A percentile compares a stretch with the other conserved stretches of the same genome.
phyloP scores from a whole-genome alignment of 2,113 vertebrate genomes.

The Gymnorhina tibicen region DNA sequence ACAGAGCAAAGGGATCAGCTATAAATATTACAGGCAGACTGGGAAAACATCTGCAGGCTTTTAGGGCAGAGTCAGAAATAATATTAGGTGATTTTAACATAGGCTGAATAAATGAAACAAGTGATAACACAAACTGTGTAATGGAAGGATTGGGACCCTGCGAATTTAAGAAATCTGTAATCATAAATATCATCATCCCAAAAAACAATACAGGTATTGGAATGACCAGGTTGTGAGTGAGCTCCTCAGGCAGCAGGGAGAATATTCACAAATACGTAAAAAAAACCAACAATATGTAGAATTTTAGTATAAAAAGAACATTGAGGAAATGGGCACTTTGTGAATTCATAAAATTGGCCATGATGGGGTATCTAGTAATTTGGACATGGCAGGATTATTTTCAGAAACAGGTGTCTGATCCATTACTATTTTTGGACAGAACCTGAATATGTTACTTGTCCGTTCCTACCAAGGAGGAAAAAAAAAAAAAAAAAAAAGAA shows the following conservation, averaged over 20 bases:
- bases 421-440: not conserved
- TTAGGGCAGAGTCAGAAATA: slow-evolving; percentile 32
- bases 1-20: slow-evolving; percentile 49
- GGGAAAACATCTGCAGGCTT: slow-evolving; percentile 66
- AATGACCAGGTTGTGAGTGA: not conserved
- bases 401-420: not conserved
- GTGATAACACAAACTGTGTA: not conserved
- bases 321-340: not conserved
- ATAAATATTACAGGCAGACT: slow-evolving; percentile 40
- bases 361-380: not conserved
- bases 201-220: not conserved
- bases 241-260: not conserved
- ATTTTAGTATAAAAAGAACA: not conserved
- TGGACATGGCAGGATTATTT: not conserved
- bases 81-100: slow-evolving; percentile 16
- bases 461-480: not conserved
- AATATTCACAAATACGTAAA: not conserved
- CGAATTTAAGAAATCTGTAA: not conserved
- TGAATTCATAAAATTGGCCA: not conserved
- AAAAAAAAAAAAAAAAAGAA: not conserved
- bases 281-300: not conserved
- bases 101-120: slow-evolving; percentile 10
- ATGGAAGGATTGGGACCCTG: not conserved
- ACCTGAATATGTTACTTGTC: not conserved
- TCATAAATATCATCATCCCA: not conserved